Percentiles rank a stretch among this genome's conserved stretches.
Evolutionary conservation across 2,888 invertebrate species (phyloP).

Genomic region (Acleris emargana): DNA sequence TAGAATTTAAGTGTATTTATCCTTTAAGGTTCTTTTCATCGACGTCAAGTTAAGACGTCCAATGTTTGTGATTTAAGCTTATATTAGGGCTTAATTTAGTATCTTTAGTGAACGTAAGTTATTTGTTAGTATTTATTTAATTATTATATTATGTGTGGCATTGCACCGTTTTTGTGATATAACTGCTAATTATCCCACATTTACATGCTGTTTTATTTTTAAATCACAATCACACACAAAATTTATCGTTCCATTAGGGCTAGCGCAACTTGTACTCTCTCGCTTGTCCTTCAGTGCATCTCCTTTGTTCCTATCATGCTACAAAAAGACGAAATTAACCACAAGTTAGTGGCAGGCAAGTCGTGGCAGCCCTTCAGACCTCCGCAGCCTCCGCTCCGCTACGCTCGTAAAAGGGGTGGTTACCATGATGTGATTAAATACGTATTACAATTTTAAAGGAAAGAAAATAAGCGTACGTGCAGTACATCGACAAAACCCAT

Average conservation of each 20-base stretch:
- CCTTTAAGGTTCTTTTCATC: conserved; percentile 32
- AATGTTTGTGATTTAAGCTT: conserved; percentile 53
- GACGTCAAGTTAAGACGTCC: conserved; percentile 41
- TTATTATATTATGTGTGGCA: conserved; percentile 30
- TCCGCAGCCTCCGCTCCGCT: no score
- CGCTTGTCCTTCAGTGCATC: no score
- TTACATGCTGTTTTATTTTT: conserved; percentile 8
- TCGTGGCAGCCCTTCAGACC: no score
- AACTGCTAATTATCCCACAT: conserved; percentile 15
- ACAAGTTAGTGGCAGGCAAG: no score
- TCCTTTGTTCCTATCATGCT: no score
- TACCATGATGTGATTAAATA: not conserved
- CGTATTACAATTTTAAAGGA: no score
- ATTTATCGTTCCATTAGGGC: not conserved
- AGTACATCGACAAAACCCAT: not conserved
- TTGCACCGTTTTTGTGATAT: conserved; percentile 40
- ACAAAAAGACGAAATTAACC: no score
- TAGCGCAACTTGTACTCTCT: no score
- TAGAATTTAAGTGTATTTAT: conserved; percentile 48
- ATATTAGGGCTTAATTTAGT: conserved; percentile 22
- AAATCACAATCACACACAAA: conserved; percentile 12
- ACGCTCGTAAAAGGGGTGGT: not conserved
- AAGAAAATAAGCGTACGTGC: not conserved
- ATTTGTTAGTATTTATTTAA: conserved; percentile 26
- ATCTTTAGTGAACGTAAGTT: not conserved